Base-by-base conservation (phyloP, 2,888 invertebrate species). In the Troides oblongomaculatus region DNA sequence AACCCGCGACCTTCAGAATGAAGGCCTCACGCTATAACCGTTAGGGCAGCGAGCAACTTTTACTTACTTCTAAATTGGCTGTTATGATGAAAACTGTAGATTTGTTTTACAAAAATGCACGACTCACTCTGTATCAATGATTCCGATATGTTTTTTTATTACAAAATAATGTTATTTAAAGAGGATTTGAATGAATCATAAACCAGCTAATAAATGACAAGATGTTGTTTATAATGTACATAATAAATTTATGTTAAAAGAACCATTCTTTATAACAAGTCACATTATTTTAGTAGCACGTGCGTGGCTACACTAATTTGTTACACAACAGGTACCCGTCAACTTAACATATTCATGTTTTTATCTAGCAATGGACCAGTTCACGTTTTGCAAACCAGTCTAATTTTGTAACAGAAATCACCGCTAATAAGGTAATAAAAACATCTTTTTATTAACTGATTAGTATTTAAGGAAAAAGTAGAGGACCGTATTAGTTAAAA, bases 211-310 rank as follows among this genome's bases (percentile, higher is more conserved):
- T 50, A 14, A 50, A 17, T 17, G 0, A 50, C 50, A 18, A 5
- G 2, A 50, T 50, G 17, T 17, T 50, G 50, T 50, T 17, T 18
- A 3, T 80, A 77, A 81, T 83, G 84, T 83, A 86, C 85, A 79
- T 74, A 78, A 0, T 17, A n/a, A 39, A 36, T 64, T 56, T 50
- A 14, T 50, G 18, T 14, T 50, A 50, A 50, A 50, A 50, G 50
- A 18, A 17, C 18, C 50, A 50, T 50, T 50, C 18, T 50, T 50
- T 50, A 50, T 50, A 50, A 50, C 10, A 39, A 39, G 43, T 65
- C 43, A 46, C 58, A 46, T 65, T 46, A 46, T 36, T 65, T 66
- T 39, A 25, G 58, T 59, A 46, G 58, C 68, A 68, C 62, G 68
- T 59, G 68, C 50, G 68, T 50, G 50, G 39, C 59, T 60, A 43